Base-by-base conservation (phyloP, 2,113 vertebrate species). In the Cynocephalus volans region DNA sequence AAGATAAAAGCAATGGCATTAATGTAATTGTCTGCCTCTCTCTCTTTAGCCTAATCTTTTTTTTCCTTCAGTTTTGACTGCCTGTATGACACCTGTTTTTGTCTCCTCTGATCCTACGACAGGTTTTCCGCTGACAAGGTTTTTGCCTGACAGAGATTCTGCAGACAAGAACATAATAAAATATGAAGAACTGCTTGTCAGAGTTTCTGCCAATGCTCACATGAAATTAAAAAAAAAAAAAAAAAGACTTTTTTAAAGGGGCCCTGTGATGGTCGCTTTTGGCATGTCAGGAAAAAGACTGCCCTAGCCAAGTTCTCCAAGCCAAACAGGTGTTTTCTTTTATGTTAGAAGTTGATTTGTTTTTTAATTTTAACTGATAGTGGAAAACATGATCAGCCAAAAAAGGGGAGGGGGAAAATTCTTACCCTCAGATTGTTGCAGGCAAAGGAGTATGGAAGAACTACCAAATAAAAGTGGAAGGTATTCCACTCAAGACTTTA, bases 181-280 rank as follows among this genome's bases (percentile, higher is more conserved):
- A 99, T 99, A 99, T 99, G 99, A 99, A 99, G 99, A 99, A 99
- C 98, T 99, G 98, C 99, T 99, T 99, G 99, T 99, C 99, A 99
- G 99, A 99, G 98, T 99, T 98, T 98, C 99, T 99, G 99, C 99
- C 99, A 99, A 99, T 99, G 98, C 96, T 98, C 97, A 98, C 98
- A 99, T 99, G 98, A 99, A 99, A 99, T 98, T n/a, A n/a, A 97
- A 95, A 52, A 8, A 14, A 8, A 98, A 98, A 98, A 98, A 98
- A 98, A 98, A 98, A 98, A 97, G 95, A 96, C 98, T 98, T 98
- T 97, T 96, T 88, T 98, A 97, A 97, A 98, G 98, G 98, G 97
- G 98, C 99, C 98, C 97, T 98, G 98, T 98, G 98, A 98, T 94
- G 98, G 98, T 98, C 58, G 81, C 98, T 98, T 98, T 98, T 98